These are phyloP conservation scores for Anarsia innoxiella DNA, from an alignment of 2,888 invertebrate genomes.

Conservation along the genomic window DNA sequence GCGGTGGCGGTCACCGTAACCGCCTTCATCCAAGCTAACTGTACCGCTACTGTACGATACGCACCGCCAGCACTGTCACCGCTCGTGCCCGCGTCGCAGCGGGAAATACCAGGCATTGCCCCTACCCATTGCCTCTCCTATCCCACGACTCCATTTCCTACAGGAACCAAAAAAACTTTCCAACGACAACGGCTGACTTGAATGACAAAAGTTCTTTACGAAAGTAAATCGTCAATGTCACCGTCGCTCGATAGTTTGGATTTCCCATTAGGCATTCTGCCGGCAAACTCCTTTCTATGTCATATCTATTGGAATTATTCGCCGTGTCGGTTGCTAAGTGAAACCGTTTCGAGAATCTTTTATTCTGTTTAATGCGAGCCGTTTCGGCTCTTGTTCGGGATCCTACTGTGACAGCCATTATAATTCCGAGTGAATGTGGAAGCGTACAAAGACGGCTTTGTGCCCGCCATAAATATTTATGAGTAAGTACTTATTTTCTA, in stretches of 20 bases:
- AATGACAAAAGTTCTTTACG: too few species aligned
- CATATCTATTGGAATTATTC: conserved; percentile 51
- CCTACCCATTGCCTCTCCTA: conserved; percentile 32
- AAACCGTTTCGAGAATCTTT: conserved; percentile 60
- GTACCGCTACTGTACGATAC: conserved; percentile 58
- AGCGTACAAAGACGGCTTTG: conserved; percentile 67
- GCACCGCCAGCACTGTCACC: conserved; percentile 33
- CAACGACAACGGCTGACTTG: conserved; percentile 18
- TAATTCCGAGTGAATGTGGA: conserved; percentile 69
- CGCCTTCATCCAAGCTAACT: conserved; percentile 55
- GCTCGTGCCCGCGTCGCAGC: conserved; percentile 42
- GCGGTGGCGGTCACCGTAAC: conserved; percentile 48
- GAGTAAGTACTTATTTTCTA: conserved; percentile 66
- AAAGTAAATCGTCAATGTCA: conserved; percentile 36
- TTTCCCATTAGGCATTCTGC: conserved; percentile 42
- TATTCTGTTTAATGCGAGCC: conserved; percentile 62
- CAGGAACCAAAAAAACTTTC: conserved; percentile 37
- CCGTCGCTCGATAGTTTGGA: conserved; percentile 24
- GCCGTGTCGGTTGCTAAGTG: conserved; percentile 63
- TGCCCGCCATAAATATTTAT: conserved; percentile 69
- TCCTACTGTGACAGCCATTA: conserved; percentile 71
- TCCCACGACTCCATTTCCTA: conserved; percentile 45
- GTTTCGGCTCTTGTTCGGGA: conserved; percentile 68
- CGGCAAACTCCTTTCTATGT: conserved; percentile 48
- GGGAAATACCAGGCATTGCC: conserved; percentile 44